Conservation (phyloP, 1,140 invertebrate genomes). For the Drosophila azteca region DNA sequence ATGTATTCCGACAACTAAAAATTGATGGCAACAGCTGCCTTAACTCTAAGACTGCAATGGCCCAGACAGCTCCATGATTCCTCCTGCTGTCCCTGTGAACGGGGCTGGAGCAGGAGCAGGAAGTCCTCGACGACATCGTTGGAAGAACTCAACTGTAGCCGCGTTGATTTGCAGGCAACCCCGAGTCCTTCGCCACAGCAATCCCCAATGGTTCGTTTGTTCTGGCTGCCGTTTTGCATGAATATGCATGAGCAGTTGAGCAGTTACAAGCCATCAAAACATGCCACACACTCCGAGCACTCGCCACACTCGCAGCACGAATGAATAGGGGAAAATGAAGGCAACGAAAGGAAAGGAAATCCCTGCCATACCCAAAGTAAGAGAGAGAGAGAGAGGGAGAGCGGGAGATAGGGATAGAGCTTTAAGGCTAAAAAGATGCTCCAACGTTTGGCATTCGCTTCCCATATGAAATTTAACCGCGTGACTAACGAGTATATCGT, state of each 20-base stretch:
- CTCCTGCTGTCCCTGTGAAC: too few relatives aligned
- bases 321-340: conserved; percentile 1
- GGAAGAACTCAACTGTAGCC: conserved; percentile 46
- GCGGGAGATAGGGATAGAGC: conserved; percentile 2
- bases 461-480: conserved; percentile 75
- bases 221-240: conserved; percentile 63
- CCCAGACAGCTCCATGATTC: not conserved
- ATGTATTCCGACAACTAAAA: conserved; percentile 41
- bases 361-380: not conserved
- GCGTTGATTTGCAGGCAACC: conserved; percentile 61
- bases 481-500: conserved; percentile 78
- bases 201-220: conserved; percentile 67
- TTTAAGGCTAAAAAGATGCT: conserved; percentile 66
- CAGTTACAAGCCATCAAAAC: conserved; percentile 78
- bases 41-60: conserved; percentile 28
- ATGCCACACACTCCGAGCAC: conserved; percentile 40
- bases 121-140: conserved; percentile 45
- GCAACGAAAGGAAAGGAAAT: not conserved
- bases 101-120: conserved; percentile 4
- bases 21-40: conserved; percentile 52
- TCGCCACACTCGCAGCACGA: conserved; percentile 20
- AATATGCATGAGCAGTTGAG: conserved; percentile 80
- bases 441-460: conserved; percentile 32
- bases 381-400: not conserved
- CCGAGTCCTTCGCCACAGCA: conserved; percentile 44